A percentile compares a stretch with the other conserved stretches of the same genome.
phyloP scores from a whole-genome alignment of 2,888 invertebrate genomes.

The Agelastica alni region DNA sequence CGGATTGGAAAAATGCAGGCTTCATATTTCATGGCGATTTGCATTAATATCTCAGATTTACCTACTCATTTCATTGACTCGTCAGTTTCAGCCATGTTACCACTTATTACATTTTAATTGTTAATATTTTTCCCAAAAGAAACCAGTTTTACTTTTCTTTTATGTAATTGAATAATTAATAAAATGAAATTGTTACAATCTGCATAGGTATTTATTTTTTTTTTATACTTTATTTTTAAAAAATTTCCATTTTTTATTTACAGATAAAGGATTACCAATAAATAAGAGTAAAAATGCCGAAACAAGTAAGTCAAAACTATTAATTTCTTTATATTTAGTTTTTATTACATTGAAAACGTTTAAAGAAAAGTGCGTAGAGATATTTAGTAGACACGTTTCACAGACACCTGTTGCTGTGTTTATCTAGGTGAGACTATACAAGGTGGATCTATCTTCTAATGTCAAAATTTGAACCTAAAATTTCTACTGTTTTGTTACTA shows the following conservation, averaged over 20 bases:
- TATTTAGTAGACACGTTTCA: conserved; percentile 21
- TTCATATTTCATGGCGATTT: neutral
- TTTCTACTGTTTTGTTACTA: no score
- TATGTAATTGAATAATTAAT: no score
- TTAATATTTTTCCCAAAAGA: neutral
- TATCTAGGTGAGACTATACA: conserved; percentile 24
- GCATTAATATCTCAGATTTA: neutral
- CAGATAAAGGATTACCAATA: conserved; percentile 18
- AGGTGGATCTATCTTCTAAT: no score
- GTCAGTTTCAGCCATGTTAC: neutral
- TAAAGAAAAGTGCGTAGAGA: conserved; percentile 3
- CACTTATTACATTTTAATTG: neutral
- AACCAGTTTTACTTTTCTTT: conserved; percentile 2
- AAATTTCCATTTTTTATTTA: no score
- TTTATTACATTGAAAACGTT: conserved; percentile 1
- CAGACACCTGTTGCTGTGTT: conserved; percentile 26
- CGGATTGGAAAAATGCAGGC: no score
- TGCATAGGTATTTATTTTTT: no score
- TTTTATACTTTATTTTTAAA: no score
- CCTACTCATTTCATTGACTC: neutral
- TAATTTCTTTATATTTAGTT: neutral
- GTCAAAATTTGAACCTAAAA: no score
- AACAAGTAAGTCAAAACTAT: conserved; percentile 44
- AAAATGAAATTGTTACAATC: no score
- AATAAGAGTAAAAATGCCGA: conserved; percentile 51